Evolutionary conservation across 2,888 invertebrate genomes (phyloP), one percentile per base, ranked within the genome.

Genomic region (Stictocephala bisonia): DNA sequence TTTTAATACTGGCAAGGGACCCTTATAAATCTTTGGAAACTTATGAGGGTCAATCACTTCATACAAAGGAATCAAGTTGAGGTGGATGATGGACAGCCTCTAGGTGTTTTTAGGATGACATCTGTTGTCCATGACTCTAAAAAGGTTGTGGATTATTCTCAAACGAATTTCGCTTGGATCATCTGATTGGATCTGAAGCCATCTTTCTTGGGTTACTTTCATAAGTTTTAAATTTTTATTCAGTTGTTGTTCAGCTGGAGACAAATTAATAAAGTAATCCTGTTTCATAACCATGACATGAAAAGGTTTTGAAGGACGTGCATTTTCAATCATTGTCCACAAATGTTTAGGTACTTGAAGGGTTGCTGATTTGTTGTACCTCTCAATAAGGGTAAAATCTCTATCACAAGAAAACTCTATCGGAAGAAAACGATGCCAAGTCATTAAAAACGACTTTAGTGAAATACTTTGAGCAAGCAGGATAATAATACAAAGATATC

Each of bases 391-490:
- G 22, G 76, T 76, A 69, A 78, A 78, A 70, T 76, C 75, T 20
- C 77, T 50, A 27, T 77, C 77, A 64, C 75, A 77, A n/a, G n/a
- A n/a, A n/a, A n/a, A n/a, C n/a, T n/a, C n/a, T n/a, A n/a, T n/a
- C n/a, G 78, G 77, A 31, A 78, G 48, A 58, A 77, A 79, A 26
- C 72, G 74, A 31, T 79, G 78, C 1, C 77, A 76, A 11, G 70
- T 74, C 18, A 27, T 41, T 56, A 78, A 53, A 73, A 78, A 79
- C 40, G n/a, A 76, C 66, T 69, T 76, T 41, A 18, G 77, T 77
- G 58, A 79, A 78, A 51, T 77, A 77, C 60, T 72, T 50, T 40
- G 35, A 9, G 7, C 22, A 18, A 1, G 76, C 15, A 11, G 76
- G 64, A 27, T 58, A 70, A 29, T 70, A 35, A 22, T 72, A 73